Conservation (phyloP, 1,140 invertebrate genomes). For the Calephelis nemesis region DNA sequence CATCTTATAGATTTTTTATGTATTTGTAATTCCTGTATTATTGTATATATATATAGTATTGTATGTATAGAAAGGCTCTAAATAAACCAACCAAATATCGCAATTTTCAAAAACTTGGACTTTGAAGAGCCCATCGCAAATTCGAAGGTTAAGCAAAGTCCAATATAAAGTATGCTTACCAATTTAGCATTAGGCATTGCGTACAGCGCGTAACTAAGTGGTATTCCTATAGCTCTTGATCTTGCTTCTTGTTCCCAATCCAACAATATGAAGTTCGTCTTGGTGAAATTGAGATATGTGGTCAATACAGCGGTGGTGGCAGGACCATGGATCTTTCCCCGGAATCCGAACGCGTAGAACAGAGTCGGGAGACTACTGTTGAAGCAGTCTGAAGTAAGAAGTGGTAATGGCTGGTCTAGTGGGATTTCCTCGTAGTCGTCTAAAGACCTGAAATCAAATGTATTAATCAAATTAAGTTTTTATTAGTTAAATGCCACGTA, state of each 20-base stretch:
- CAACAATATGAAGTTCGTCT: slow-evolving; percentile 59
- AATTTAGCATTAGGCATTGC: slow-evolving; percentile 60
- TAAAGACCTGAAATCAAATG: slow-evolving; percentile 46
- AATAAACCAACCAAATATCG: no score
- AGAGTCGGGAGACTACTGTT: slow-evolving; percentile 46
- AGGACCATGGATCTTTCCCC: slow-evolving; percentile 47
- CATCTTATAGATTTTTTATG: no score
- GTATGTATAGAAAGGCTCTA: no score
- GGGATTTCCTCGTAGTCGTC: slow-evolving; percentile 41
- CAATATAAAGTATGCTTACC: slow-evolving; percentile 38
- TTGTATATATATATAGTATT: no score
- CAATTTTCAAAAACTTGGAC: no score
- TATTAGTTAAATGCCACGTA: no score
- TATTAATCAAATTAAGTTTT: no score
- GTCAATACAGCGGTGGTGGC: slow-evolving; percentile 56
- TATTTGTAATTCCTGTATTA: no score
- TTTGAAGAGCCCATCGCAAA: no score
- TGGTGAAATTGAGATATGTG: slow-evolving; percentile 51
- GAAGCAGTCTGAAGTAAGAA: slow-evolving; percentile 46
- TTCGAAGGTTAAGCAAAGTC: no score
- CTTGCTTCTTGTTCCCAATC: slow-evolving; percentile 66
- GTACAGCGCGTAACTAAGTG: slow-evolving; percentile 50
- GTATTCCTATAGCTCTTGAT: slow-evolving; percentile 51
- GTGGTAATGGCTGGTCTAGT: slow-evolving; percentile 39
- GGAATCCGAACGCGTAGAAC: slow-evolving; percentile 63